Conservation (phyloP, 2,797 vertebrate species). For the Sebastes ruberrimus region DNA sequence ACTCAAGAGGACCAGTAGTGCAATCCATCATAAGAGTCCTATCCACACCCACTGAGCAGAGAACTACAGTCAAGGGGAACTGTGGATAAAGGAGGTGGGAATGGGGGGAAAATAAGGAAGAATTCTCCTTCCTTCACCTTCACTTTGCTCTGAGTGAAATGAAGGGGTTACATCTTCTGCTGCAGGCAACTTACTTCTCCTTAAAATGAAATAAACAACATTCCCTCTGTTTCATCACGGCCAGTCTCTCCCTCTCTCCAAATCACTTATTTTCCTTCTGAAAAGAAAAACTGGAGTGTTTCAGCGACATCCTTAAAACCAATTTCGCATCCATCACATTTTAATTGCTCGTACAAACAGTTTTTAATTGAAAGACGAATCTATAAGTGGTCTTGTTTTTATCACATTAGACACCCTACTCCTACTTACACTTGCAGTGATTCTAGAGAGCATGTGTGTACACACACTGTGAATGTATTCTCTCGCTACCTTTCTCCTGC, state of each 20-base stretch:
- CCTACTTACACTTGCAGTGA: not conserved
- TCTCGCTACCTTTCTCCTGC: constrained; percentile 8
- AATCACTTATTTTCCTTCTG: constrained; percentile 8
- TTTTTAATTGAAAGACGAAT: constrained; percentile 47
- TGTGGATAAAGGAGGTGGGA: constrained; percentile 20
- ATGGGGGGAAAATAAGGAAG: not conserved
- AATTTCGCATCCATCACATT: constrained; percentile 11
- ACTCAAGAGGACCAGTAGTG: constrained; percentile 47
- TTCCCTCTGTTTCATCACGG: not conserved
- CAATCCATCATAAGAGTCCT: constrained; percentile 70
- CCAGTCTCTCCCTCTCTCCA: not conserved
- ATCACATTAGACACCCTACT: constrained; percentile 25
- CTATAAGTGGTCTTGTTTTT: constrained; percentile 12
- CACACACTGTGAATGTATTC: not conserved
- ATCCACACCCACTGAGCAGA: constrained; percentile 59
- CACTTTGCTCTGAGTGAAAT: constrained; percentile 29
- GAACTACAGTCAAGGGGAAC: constrained; percentile 17
- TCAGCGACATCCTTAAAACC: constrained; percentile 16
- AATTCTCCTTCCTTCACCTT: constrained; percentile 39
- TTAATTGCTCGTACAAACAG: constrained; percentile 32
- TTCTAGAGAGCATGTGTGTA: not conserved
- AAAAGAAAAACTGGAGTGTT: constrained; percentile 9
- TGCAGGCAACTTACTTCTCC: not conserved
- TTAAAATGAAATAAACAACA: constrained; percentile 13
- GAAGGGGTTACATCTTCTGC: constrained; percentile 5